Evolutionary conservation across 2,797 vertebrate genomes (phyloP), one percentile per base, ranked within the genome.

Genomic region (Pipistrellus pygmaeus): DNA sequence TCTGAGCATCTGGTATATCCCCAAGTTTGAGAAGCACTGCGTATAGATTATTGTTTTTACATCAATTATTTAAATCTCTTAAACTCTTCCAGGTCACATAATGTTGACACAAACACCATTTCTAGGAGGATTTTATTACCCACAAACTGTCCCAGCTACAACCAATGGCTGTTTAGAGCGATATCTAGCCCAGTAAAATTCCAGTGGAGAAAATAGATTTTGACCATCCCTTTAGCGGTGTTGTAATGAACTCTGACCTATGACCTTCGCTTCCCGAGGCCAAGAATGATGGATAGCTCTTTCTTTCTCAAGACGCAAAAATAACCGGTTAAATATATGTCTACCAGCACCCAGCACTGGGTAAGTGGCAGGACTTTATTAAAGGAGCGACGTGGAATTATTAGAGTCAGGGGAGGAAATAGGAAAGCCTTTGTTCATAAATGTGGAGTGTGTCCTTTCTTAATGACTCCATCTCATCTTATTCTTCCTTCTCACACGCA

Each of bases 391-490:
- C 1, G 8, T 53, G 82, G 86, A 30, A 93, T 88, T 85, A 44
- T 90, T 83, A 51, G 41, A 80, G 83, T 51, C 64, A 72, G 76
- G 53, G 32, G 73, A 69, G 95, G 18, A 7, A 72, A 21, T 5
- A 14, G 53, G 62, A 77, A 80, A 55, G 92, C 35, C 86, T 96
- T 89, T 88, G 91, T 82, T 96, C 85, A 20, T 83, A 89, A 90
- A 88, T 92, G 82, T 76, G 91, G 69, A 85, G 12, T 77, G 55
- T 44, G 23, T 97, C 95, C 87, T 95, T 97, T 85, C 90, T 83
- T 57, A 95, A 76, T 53, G 93, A 68, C 30, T 93, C 81, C 78
- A 89, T 91, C 48, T 72, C 15, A n/a, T 66, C 57, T 76, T 75
- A 88, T 27, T 96, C 64, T 64, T 77, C 53, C 25, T 86, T 93